Evolutionary conservation across 2,113 vertebrate genomes (phyloP).

Genomic region (Prionailurus bengalensis): DNA sequence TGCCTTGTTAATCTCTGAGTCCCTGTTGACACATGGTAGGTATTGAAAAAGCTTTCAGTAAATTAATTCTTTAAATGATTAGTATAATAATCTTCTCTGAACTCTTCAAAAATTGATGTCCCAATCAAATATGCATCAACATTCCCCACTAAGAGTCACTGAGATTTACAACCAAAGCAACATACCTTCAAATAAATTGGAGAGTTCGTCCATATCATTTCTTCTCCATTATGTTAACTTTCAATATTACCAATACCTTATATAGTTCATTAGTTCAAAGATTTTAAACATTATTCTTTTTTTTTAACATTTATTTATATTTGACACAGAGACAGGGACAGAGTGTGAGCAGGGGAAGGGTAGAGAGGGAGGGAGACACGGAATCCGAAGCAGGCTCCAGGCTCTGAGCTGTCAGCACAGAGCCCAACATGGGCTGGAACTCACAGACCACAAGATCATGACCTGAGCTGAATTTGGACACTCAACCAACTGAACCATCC

Average conservation of each 20-base stretch:
- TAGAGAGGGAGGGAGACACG: no score
- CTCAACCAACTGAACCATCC: no score
- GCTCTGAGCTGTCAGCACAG: no score
- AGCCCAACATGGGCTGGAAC: no score
- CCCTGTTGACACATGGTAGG: neutral
- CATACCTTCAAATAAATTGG: neutral
- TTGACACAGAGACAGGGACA: no score
- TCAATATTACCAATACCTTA: slow-evolving; percentile 53
- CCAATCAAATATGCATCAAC: neutral
- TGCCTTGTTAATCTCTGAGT: neutral
- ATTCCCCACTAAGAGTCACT: neutral
- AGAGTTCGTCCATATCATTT: neutral
- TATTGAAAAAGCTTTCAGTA: neutral
- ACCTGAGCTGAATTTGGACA: no score
- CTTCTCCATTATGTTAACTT: slow-evolving; percentile 61
- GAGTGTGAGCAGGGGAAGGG: no score
- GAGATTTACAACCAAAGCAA: neutral
- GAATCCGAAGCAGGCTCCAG: no score
- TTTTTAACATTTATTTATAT: no score
- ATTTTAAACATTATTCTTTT: slow-evolving; percentile 8
- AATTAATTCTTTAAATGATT: slow-evolving; percentile 55
- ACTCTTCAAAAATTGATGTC: neutral
- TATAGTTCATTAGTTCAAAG: slow-evolving; percentile 6
- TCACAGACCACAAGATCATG: no score
- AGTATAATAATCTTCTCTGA: neutral